Percentiles rank a stretch among this genome's conserved stretches.
Evolutionary conservation across 1,140 invertebrate species (phyloP).

Genomic region (Drosophila kohkoa): DNA sequence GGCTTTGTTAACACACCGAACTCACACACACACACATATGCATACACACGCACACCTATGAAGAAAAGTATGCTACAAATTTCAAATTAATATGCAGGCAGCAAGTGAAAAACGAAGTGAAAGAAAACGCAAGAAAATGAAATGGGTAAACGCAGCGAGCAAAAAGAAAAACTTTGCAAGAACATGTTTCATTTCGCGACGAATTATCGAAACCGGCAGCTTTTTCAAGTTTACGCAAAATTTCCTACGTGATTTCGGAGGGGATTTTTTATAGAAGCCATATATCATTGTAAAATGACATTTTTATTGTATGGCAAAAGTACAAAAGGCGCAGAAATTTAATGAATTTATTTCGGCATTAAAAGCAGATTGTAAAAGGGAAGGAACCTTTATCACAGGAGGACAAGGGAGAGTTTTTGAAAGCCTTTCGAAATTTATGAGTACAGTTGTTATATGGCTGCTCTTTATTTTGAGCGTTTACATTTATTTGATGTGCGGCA

Average conservation of each 20-base stretch:
- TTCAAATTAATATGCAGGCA: conserved; percentile 73
- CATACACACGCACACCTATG: conserved; percentile 9
- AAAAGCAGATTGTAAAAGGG: conserved; percentile 8
- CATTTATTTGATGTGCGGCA: conserved; percentile 30
- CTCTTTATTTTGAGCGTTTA: not conserved
- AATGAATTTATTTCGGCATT: conserved; percentile 58
- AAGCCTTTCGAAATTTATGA: conserved; percentile 44
- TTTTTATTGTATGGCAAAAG: conserved; percentile 64
- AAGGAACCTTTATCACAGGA: conserved; percentile 34
- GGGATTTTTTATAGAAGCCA: conserved; percentile 51
- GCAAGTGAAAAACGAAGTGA: conserved; percentile 9
- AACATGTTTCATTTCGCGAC: conserved; percentile 62
- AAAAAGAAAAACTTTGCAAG: conserved; percentile 39
- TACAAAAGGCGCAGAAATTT: conserved; percentile 39
- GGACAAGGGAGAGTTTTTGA: conserved; percentile 20
- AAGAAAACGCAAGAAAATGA: conserved; percentile 27
- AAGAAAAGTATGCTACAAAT: conserved; percentile 72
- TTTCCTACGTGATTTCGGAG: conserved; percentile 71
- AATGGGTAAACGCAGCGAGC: conserved; percentile 37
- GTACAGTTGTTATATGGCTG: conserved; percentile 10
- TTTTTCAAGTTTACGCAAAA: conserved; percentile 64
- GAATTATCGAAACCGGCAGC: conserved; percentile 65
- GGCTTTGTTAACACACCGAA: conserved; percentile 66
- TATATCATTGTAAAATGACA: conserved; percentile 71
- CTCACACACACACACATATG: conserved; percentile 12